phyloP scores from a whole-genome alignment of 2,797 vertebrate species.

The Diplodus puntazzo region DNA sequence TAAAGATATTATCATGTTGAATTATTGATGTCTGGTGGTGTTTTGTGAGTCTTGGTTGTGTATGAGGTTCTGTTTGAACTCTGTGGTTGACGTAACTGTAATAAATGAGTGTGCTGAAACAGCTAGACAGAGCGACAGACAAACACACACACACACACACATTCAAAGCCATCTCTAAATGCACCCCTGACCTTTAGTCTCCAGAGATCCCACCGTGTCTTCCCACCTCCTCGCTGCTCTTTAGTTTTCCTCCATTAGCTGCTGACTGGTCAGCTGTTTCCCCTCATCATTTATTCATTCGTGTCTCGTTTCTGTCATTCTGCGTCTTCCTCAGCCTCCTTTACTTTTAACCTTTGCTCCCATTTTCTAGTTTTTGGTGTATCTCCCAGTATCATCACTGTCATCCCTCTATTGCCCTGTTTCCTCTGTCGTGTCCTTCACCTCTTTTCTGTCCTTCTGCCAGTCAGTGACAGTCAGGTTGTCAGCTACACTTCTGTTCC shows the following conservation, averaged over 20 bases:
- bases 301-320: conserved; percentile 21
- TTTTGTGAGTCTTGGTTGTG: conserved; percentile 7
- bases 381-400: neutral
- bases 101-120: conserved; percentile 33
- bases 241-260: conserved; percentile 54
- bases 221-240: conserved; percentile 25
- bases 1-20: neutral
- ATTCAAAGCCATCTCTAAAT: conserved; percentile 28
- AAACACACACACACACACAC: conserved; percentile 35
- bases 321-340: conserved; percentile 11
- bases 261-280: conserved; percentile 54
- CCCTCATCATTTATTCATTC: conserved; percentile 68
- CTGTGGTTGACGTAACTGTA: conserved; percentile 3
- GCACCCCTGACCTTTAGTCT: conserved; percentile 50
- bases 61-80: conserved; percentile 14
- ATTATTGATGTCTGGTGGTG: conserved; percentile 31
- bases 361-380: neutral
- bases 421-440: conserved; percentile 16
- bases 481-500: conserved; percentile 4
- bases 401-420: neutral
- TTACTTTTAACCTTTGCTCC: conserved; percentile 23
- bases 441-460: conserved; percentile 18
- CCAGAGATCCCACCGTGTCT: conserved; percentile 20
- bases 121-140: conserved; percentile 29
- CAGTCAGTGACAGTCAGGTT: conserved; percentile 2